Conservation (phyloP, 1,140 invertebrate genomes). For the Penaeus japonicus region DNA sequence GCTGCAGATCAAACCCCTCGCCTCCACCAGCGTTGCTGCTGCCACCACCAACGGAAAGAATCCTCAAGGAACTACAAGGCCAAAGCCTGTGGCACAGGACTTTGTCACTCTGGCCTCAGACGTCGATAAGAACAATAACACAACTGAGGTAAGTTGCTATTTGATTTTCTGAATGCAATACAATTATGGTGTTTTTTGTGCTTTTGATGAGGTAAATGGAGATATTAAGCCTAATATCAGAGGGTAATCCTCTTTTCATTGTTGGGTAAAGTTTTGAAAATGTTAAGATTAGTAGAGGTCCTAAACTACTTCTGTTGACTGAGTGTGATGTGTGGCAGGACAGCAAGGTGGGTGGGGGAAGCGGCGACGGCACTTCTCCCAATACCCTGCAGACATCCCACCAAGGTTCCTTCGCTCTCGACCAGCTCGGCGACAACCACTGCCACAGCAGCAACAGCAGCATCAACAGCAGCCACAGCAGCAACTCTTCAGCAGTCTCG, state of each 20-base stretch:
- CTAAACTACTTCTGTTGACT: constrained; percentile 6
- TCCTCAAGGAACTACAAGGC: background rate
- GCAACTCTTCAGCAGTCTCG: background rate
- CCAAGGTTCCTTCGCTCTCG: constrained; percentile 10
- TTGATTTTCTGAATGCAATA: background rate
- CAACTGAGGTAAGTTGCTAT: constrained; percentile 17
- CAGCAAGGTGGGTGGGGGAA: constrained; percentile 37
- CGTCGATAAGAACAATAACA: constrained; percentile 18
- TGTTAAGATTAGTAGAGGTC: background rate
- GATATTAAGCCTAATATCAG: too few relatives aligned
- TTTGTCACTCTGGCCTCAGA: background rate
- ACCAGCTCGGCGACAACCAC: background rate
- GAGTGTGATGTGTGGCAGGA: constrained; percentile 37
- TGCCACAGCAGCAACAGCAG: background rate
- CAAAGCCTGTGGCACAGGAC: background rate
- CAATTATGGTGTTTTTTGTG: background rate
- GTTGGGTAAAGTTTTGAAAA: too few relatives aligned
- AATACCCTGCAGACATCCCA: constrained; percentile 18
- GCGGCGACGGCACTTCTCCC: background rate
- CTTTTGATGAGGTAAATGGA: background rate
- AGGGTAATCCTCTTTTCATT: too few relatives aligned
- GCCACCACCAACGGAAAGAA: background rate
- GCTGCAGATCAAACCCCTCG: background rate
- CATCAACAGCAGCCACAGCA: background rate
- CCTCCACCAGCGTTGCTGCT: background rate